phyloP scores from a whole-genome alignment of 2,797 vertebrate genomes.

The Loriculus beryllinus region DNA sequence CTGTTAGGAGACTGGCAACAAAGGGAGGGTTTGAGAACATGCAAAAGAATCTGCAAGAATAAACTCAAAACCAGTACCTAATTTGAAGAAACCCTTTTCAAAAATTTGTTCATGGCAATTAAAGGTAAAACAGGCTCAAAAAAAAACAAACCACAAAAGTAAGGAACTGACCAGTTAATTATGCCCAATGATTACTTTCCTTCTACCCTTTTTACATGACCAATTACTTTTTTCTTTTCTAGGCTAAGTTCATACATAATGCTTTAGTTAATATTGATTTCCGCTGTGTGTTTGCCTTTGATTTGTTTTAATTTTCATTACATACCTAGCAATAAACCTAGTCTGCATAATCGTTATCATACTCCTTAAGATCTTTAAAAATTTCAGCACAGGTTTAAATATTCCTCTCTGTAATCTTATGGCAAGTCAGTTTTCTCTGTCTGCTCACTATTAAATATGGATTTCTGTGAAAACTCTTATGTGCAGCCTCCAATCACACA shows the following conservation, averaged over 20 bases:
- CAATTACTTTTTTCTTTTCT: slow-evolving; percentile 23
- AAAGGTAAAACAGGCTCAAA: neutral
- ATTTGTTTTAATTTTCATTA: slow-evolving; percentile 19
- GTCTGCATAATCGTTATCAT: neutral
- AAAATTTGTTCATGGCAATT: neutral
- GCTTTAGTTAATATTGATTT: slow-evolving; percentile 24
- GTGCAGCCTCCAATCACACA: neutral
- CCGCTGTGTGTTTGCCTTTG: neutral
- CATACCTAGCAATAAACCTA: neutral
- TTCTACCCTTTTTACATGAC: neutral
- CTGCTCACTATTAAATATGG: neutral
- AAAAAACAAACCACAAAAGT: neutral
- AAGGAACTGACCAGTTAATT: neutral
- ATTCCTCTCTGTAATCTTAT: neutral
- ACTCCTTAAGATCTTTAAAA: neutral
- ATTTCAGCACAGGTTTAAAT: neutral
- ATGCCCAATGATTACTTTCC: neutral
- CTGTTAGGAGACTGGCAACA: neutral
- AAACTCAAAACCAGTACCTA: neutral
- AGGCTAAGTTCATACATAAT: neutral
- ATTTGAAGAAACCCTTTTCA: neutral
- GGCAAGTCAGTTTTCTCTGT: neutral
- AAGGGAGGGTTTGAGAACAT: neutral
- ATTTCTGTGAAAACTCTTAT: neutral
- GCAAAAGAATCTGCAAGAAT: neutral